Conservation (phyloP, 2,888 invertebrate species). For the Thumatha senex region DNA sequence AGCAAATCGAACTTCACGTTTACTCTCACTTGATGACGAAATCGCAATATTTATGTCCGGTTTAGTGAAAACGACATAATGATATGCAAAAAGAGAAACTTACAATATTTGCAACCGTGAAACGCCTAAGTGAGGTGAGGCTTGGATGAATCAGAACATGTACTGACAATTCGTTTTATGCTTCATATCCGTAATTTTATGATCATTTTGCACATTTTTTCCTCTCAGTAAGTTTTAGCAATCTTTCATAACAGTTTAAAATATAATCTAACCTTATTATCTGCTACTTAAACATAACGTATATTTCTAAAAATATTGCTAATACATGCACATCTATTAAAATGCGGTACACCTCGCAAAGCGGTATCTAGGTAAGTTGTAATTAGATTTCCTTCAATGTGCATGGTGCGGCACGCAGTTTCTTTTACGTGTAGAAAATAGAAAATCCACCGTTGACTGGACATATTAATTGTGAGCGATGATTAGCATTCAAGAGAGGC, state of each 20-base stretch:
- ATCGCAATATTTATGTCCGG: slow-evolving; percentile 71
- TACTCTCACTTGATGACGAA: slow-evolving; percentile 77
- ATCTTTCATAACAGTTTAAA: not conserved
- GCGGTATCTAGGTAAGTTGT: slow-evolving; percentile 47
- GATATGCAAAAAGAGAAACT: slow-evolving; percentile 83
- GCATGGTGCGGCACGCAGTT: slow-evolving; percentile 69
- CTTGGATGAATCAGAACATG: slow-evolving; percentile 74
- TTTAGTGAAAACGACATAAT: slow-evolving; percentile 79
- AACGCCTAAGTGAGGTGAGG: slow-evolving; percentile 73
- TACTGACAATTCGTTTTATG: slow-evolving; percentile 48
- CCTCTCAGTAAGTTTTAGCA: slow-evolving; percentile 42
- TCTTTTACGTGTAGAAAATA: slow-evolving; percentile 83
- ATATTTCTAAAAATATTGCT: not conserved
- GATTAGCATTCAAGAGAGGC: slow-evolving; percentile 77
- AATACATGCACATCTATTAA: not conserved
- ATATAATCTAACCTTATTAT: not conserved
- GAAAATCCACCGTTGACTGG: slow-evolving; percentile 83
- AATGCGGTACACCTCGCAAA: slow-evolving; percentile 18
- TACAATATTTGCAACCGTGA: slow-evolving; percentile 77
- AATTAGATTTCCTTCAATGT: slow-evolving; percentile 74
- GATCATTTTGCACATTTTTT: slow-evolving; percentile 21
- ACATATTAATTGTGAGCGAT: slow-evolving; percentile 75
- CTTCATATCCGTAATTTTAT: slow-evolving; percentile 47
- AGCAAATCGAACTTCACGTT: slow-evolving; percentile 68
- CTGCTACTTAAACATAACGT: not conserved